Base-by-base conservation (phyloP, 2,888 invertebrate species). In the Athalia rosae region DNA sequence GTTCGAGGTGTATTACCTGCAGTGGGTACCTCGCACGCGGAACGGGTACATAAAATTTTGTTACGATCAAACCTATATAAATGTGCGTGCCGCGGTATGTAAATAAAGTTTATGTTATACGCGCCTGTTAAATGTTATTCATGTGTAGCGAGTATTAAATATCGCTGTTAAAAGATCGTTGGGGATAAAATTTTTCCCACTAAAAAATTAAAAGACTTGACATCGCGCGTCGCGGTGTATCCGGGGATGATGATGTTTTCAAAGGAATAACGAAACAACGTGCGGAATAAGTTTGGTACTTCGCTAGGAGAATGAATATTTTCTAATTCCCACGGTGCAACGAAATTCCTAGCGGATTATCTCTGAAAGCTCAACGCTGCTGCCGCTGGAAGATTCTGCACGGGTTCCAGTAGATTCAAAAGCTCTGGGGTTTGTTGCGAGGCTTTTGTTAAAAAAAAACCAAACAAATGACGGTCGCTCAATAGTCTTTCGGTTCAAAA, bases 401-500 rank as follows among this genome's bases (percentile, higher is more conserved):
- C 56, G 13, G 50, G 67, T 41, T 15, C 58, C 28, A 28, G 28
- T 28, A 28, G 28, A 28, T 28, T 71, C 13, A 58, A 71, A 71
- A 71, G 58, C 71, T 56, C 3, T n/a, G 45, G n/a, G 41, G 11
- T 43, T n/a, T 8, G 45, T n/a, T 28, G 64, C 47, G 58, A 45
- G 58, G 6, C 43, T 58, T 71, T 71, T 67, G 56, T 56, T 71
- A 58, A 9, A 58, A 58, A 9, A 58, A 69, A 71, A 71, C 58
- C 71, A 71, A 71, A 71, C 58, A 71, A 71, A 71, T 71, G 71
- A 71, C 58, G 58, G 58, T 71, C 13, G 43, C 58, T 58, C 71
- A 58, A 71, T 71, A 41, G 67, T 67, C 67, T 53, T 53, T 53
- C 67, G 53, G 67, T 48, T 53, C 53, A 53, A 28, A 28, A 28